Evolutionary conservation across 2,113 vertebrate genomes (phyloP).

Genomic region (Danio rerio): GRCz12tu NC_133182.1:68944001-68944500

Average conservation of each 20-base stretch:
- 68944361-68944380: background rate
- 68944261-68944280: background rate
- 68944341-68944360: background rate
- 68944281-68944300: background rate
- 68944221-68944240: background rate
- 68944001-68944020: background rate
- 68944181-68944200: background rate
- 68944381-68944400: no score
- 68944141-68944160: background rate
- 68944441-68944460: no score
- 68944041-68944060: background rate
- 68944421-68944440: no score
- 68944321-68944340: slow-evolving; percentile 1
- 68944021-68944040: background rate
- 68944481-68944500: no score
- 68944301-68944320: slow-evolving; percentile 44
- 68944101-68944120: background rate
- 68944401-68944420: no score
- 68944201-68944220: background rate
- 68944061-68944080: background rate
- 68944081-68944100: background rate
- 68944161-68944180: slow-evolving; percentile 16
- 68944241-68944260: background rate
- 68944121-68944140: background rate
- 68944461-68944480: no score